Conservation (phyloP, 2,113 vertebrate genomes). For the Tachuris rubrigastra region DNA sequence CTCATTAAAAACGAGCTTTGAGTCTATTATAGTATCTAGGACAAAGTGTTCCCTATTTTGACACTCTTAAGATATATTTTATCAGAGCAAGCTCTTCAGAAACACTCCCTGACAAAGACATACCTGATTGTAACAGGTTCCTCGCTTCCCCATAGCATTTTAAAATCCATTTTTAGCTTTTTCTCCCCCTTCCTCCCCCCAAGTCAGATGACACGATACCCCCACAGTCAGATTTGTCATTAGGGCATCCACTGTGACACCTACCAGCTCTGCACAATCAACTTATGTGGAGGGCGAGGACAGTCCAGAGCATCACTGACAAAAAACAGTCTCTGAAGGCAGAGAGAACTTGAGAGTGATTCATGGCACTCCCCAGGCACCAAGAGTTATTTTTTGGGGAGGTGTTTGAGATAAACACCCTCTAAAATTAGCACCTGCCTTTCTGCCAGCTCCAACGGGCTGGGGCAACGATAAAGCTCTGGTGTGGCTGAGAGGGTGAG, state of each 20-base stretch:
- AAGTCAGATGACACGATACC: not conserved
- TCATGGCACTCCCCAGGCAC: not conserved
- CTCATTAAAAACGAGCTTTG: constrained; percentile 11
- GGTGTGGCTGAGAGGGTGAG: not conserved
- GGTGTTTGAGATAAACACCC: constrained; percentile 1
- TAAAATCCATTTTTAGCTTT: not conserved
- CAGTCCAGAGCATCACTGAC: not conserved
- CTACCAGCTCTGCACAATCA: not conserved
- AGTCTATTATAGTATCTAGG: constrained; percentile 57
- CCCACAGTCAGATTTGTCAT: not conserved
- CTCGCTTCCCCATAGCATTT: not conserved
- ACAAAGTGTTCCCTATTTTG: constrained; percentile 54
- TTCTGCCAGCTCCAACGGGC: not conserved
- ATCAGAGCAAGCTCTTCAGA: constrained; percentile 34
- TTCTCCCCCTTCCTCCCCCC: rapidly evolving
- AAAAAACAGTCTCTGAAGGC: not conserved
- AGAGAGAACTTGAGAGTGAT: not conserved
- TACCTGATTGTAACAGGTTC: constrained; percentile 19
- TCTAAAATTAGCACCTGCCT: constrained; percentile 44
- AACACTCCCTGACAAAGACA: not conserved
- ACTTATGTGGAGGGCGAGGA: not conserved
- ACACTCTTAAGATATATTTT: constrained; percentile 22
- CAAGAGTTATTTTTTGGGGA: not conserved
- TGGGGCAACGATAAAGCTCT: not conserved
- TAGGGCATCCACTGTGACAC: not conserved